phyloP scores from a whole-genome alignment of 2,113 vertebrate genomes.

The Centropus bengalensis region DNA sequence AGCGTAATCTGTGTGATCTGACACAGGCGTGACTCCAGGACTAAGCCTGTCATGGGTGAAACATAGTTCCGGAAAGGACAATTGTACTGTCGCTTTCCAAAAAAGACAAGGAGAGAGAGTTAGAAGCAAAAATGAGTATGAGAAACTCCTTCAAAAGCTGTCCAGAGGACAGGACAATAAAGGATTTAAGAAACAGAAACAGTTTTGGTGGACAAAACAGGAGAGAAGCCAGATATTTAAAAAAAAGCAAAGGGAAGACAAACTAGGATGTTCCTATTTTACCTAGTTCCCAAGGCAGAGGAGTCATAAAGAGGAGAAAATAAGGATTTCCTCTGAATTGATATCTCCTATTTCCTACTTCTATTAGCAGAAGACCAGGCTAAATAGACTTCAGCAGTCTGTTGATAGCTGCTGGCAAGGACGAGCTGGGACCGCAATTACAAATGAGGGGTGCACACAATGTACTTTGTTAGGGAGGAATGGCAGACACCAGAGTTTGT shows the following conservation, averaged over 20 bases:
- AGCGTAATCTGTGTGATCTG: not conserved
- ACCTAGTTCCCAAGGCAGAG: not conserved
- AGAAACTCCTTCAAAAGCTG: not conserved
- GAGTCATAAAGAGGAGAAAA: not conserved
- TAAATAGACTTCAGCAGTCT: not conserved
- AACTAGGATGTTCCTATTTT: not conserved
- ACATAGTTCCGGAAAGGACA: not conserved
- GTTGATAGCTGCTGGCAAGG: not conserved
- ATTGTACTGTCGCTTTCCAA: not conserved
- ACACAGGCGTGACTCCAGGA: not conserved
- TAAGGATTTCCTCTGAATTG: not conserved
- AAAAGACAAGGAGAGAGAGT: not conserved
- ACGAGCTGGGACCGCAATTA: not conserved
- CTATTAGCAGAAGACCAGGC: not conserved
- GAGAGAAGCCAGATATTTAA: not conserved
- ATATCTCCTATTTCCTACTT: not conserved
- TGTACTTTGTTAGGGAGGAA: not conserved
- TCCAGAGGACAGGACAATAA: not conserved
- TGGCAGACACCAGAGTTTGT: not conserved
- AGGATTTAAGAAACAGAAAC: not conserved
- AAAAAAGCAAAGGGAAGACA: not conserved
- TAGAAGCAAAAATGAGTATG: not conserved
- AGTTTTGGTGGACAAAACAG: not conserved
- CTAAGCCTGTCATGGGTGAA: not conserved
- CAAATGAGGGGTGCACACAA: not conserved